These are phyloP conservation scores for Toxotes chatareus DNA, from an alignment of 2,113 vertebrate genomes.

Conservation along the genomic window DNA sequence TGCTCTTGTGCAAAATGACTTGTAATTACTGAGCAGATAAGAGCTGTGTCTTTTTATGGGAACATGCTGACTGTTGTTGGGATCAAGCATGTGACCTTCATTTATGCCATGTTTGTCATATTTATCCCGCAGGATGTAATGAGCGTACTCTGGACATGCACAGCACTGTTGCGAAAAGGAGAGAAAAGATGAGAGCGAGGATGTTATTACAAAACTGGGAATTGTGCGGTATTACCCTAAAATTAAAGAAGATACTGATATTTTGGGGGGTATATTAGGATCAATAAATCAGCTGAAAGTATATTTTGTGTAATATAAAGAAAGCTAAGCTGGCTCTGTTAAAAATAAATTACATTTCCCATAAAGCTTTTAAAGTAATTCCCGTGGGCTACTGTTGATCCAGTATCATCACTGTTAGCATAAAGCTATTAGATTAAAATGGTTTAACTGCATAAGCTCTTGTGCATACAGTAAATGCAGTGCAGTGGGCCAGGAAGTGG, in stretches of 20 bases:
- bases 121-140: slow-evolving; percentile 30
- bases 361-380: slow-evolving; percentile 55
- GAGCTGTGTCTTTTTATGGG: background rate
- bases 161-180: background rate
- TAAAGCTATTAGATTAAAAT: slow-evolving; percentile 58
- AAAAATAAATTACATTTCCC: slow-evolving; percentile 34
- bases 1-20: slow-evolving; percentile 19
- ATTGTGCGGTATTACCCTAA: background rate
- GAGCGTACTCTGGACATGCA: background rate
- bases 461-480: slow-evolving; percentile 48
- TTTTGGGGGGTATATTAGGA: background rate
- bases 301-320: slow-evolving; percentile 7
- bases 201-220: background rate
- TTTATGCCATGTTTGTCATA: slow-evolving; percentile 25
- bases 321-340: background rate
- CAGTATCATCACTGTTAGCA: slow-evolving; percentile 55
- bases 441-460: slow-evolving; percentile 53
- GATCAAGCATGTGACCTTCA: slow-evolving; percentile 43
- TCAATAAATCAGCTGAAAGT: slow-evolving; percentile 1
- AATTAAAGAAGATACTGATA: background rate
- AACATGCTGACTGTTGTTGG: background rate
- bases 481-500: background rate
- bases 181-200: background rate
- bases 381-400: slow-evolving; percentile 45
- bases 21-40: slow-evolving; percentile 57